phyloP scores from a whole-genome alignment of 2,113 vertebrate genomes.

The Onychorhynchus coronatus region DNA sequence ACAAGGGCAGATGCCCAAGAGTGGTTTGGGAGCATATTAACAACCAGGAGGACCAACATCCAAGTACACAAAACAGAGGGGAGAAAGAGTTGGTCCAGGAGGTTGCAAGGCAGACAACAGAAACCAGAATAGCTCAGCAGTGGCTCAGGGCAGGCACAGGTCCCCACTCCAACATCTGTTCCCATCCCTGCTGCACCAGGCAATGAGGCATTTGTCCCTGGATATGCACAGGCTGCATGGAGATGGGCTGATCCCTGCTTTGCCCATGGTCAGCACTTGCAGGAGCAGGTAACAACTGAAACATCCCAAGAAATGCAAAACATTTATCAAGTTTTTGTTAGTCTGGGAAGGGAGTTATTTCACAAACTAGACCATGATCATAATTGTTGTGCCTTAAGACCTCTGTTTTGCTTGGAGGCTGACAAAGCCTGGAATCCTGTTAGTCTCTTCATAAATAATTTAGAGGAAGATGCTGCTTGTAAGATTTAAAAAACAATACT shows the following conservation, averaged over 20 bases:
- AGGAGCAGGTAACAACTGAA: not conserved
- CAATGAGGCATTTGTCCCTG: not conserved
- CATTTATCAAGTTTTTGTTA: not conserved
- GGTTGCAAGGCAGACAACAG: not conserved
- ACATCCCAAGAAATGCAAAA: not conserved
- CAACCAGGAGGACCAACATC: not conserved
- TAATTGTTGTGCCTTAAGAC: not conserved
- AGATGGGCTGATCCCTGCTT: not conserved
- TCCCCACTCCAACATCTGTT: rapidly evolving
- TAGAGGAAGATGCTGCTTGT: not conserved
- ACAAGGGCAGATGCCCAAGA: not conserved
- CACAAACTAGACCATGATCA: not conserved
- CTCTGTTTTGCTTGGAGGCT: not conserved
- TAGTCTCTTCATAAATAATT: not conserved
- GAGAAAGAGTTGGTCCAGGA: not conserved
- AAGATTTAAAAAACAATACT: not conserved
- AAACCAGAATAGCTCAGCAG: not conserved
- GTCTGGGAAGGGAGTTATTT: not conserved
- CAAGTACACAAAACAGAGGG: not conserved
- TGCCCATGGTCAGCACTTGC: not conserved
- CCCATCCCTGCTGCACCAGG: not conserved
- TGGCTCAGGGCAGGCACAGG: not conserved
- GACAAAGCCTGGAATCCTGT: not conserved
- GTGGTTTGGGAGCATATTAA: not conserved
- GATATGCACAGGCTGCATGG: not conserved